These are phyloP conservation scores for Artibeus jamaicensis DNA, from an alignment of 2,797 vertebrate species.

Conservation along the genomic window DNA sequence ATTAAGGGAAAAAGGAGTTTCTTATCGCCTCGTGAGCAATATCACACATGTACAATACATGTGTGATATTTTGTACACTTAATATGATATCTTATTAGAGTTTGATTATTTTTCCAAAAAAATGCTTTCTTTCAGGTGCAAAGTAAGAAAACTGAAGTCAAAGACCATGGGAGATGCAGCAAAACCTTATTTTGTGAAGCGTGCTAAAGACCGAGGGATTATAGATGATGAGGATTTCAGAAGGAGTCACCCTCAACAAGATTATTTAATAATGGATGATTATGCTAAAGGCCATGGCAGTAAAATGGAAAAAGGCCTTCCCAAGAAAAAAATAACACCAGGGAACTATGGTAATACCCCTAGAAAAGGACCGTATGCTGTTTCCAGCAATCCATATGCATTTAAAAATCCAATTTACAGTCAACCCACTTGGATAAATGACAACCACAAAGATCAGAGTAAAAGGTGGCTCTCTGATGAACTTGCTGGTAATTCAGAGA, in stretches of 20 bases:
- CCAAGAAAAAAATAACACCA: constrained; percentile 82
- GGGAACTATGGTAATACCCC: constrained; percentile 83
- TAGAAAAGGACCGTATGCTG: constrained; percentile 82
- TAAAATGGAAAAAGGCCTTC: constrained; percentile 84
- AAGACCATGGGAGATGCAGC: constrained; percentile 88
- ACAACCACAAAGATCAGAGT: constrained; percentile 84
- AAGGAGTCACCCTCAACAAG: constrained; percentile 79
- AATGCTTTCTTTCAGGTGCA: constrained; percentile 74
- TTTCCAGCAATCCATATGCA: constrained; percentile 83
- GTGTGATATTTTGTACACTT: neutral
- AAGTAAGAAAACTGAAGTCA: constrained; percentile 67
- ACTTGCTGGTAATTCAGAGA: constrained; percentile 81
- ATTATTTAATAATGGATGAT: constrained; percentile 80
- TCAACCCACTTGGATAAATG: constrained; percentile 83
- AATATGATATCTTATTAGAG: neutral
- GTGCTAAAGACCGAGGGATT: constrained; percentile 82
- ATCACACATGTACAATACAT: neutral
- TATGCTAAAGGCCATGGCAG: constrained; percentile 82
- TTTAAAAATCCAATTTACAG: constrained; percentile 80
- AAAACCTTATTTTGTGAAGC: constrained; percentile 85
- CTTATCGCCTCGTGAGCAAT: neutral
- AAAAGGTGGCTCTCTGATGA: constrained; percentile 85
- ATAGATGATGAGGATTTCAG: constrained; percentile 82
- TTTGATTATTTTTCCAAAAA: constrained; percentile 42
- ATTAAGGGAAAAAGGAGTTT: neutral